Evolutionary conservation across 2,888 invertebrate species (phyloP), one percentile per base, ranked within the genome.

Genomic region (Andrena praecox): DNA sequence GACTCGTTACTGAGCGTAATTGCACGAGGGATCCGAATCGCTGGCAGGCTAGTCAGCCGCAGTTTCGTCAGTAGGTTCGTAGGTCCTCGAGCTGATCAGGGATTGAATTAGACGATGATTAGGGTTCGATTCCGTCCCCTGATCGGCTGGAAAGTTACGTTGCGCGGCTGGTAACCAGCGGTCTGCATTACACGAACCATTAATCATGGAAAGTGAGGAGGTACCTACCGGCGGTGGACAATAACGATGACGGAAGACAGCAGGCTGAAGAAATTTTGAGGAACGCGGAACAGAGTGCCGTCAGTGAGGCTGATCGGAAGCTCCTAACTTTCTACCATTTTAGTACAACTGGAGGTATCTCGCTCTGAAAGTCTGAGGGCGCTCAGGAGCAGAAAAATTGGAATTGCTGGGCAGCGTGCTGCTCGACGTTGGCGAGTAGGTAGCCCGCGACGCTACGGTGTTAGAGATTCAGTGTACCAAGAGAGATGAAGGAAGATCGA

Each of bases 21-120:
- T 50, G 67, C 71, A 29, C 24, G 50, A 52, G 31, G 54, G 7
- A 27, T 60, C 35, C 8, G 54, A 27, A 31, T 56, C 27, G 20
- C 29, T n/a, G 10, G 33, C 27, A 7, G 16, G 24, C 50, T 10
- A 35, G 16, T 24, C 8, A 12, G 16, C 31, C 12, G 48, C 12
- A 24, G n/a, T 77, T 77, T 83, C 77, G 52, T 74, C 71, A 48
- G 27, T 8, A 16, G 24, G 56, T 63, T 76, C 64, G 27, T 56
- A 24, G 78, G 69, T 10, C 62, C 29, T n/a, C 50, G 52, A 64
- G 35, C 63, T 66, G 69, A 56, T 60, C 71, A 69, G 63, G 54
- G 50, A 64, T 75, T 75, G 69, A 66, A 77, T 82, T 82, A 78
- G 54, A 69, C 67, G 62, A 60, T 72, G 59, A 69, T 77, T 42